Percentiles rank a stretch among this genome's conserved stretches.
Evolutionary conservation across 2,888 invertebrate genomes (phyloP).

Genomic region (Hydriomena furcata): DNA sequence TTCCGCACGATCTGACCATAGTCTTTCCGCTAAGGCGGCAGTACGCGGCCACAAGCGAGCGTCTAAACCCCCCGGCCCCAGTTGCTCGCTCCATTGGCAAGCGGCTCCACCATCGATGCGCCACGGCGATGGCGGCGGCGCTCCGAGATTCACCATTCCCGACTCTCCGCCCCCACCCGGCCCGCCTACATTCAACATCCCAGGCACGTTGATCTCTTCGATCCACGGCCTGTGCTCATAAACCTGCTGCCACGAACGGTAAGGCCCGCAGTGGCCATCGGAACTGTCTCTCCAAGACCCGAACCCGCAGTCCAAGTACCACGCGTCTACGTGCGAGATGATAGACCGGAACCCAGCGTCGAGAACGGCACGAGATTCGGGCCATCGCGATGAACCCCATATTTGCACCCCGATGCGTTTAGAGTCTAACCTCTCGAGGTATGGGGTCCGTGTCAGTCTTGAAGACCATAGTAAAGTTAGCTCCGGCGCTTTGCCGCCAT

Average conservation of each 20-base stretch:
- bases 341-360: constrained; percentile 91
- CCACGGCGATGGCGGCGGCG: constrained; percentile 69
- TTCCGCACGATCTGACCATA: constrained; percentile 87
- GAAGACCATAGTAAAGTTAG: constrained; percentile 90
- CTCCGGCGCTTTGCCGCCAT: constrained; percentile 82
- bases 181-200: constrained; percentile 71
- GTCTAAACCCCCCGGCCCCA: constrained; percentile 88
- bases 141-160: constrained; percentile 83
- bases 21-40: constrained; percentile 91
- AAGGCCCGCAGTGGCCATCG: constrained; percentile 94
- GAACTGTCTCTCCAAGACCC: constrained; percentile 93
- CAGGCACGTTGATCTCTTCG: constrained; percentile 51
- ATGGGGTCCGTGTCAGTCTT: constrained; percentile 88
- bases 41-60: constrained; percentile 92
- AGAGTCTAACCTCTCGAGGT: constrained; percentile 83
- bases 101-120: constrained; percentile 89
- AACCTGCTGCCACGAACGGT: constrained; percentile 93
- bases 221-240: constrained; percentile 93
- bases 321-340: constrained; percentile 93
- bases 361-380: constrained; percentile 89
- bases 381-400: constrained; percentile 93
- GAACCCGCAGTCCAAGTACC: constrained; percentile 95
- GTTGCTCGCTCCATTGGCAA: constrained; percentile 94
- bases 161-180: constrained; percentile 82
- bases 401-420: constrained; percentile 87